Evolutionary conservation across 2,888 invertebrate genomes (phyloP).

Genomic region (Rotaria socialis): DNA sequence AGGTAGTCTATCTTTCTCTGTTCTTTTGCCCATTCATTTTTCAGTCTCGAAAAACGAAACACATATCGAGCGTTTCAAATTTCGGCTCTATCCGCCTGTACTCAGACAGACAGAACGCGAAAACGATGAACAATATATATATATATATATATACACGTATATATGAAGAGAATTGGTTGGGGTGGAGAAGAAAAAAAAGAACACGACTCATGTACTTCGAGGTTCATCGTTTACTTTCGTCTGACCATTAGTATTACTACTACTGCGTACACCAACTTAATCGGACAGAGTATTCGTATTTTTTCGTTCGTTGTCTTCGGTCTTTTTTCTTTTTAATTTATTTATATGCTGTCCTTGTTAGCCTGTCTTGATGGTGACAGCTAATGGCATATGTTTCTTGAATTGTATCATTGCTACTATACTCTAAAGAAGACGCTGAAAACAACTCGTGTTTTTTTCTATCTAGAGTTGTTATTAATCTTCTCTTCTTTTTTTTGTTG

Average conservation of each 20-base stretch:
- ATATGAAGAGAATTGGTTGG: neutral
- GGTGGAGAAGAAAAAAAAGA: constrained; percentile 21
- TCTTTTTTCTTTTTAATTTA: constrained; percentile 1
- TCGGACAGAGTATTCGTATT: neutral
- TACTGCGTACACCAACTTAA: constrained; percentile 14
- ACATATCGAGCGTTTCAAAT: constrained; percentile 15
- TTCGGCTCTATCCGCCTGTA: neutral
- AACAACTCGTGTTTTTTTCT: neutral
- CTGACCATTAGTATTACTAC: constrained; percentile 25
- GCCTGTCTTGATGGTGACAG: neutral
- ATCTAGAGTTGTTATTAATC: neutral
- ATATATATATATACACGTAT: too few relatives aligned
- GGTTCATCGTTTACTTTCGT: constrained; percentile 32
- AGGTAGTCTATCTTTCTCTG: neutral
- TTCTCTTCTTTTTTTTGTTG: neutral
- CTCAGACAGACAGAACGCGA: constrained; percentile 15
- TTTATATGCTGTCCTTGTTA: constrained; percentile 7
- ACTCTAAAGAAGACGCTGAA: neutral
- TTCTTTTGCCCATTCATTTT: constrained; percentile 5
- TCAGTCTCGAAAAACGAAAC: constrained; percentile 31
- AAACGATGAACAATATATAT: constrained; percentile 1
- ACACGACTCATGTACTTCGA: neutral
- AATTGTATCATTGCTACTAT: neutral
- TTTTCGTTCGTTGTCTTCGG: neutral
- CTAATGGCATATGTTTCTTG: neutral